Evolutionary conservation across 37 sponge, comb jelly and placozoan genomes (phyloP).

Genomic region (Crambe crambe): DNA sequence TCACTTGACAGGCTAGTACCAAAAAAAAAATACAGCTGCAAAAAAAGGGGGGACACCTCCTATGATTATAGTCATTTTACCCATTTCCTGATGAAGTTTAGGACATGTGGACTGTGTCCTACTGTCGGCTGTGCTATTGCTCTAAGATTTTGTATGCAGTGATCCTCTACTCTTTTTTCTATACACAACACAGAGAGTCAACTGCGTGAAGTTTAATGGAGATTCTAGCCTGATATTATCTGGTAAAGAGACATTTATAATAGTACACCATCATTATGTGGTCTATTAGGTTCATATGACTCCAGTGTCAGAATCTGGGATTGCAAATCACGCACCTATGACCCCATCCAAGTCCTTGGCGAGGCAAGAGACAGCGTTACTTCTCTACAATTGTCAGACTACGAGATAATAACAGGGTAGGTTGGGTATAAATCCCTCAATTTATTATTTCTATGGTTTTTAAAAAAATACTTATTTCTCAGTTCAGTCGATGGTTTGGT

Average conservation of each 20-base stretch:
- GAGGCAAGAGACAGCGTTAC: conserved; percentile 93
- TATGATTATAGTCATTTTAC: no score
- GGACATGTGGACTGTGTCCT: not conserved
- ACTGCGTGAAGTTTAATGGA: conserved; percentile 83
- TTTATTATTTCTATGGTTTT: no score
- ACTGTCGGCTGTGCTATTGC: no score
- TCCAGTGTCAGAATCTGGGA: conserved; percentile 84
- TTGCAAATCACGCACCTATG: conserved; percentile 58
- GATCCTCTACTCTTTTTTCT: no score
- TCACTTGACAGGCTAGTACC: not conserved
- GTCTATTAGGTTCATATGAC: conserved; percentile 80
- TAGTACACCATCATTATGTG: not conserved
- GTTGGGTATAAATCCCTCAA: not conserved
- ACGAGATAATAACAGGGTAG: conserved; percentile 90
- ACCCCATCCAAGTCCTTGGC: conserved; percentile 76
- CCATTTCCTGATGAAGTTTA: not conserved
- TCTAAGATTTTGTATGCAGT: no score
- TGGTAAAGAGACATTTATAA: conserved; percentile 37
- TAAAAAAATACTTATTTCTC: no score
- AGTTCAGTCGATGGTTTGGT: conserved; percentile 87
- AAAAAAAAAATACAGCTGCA: not conserved
- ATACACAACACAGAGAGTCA: conserved; percentile 65
- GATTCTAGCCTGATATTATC: conserved; percentile 78
- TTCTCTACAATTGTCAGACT: conserved; percentile 54
- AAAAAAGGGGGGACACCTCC: not conserved